Evolutionary conservation across 2,113 vertebrate genomes (phyloP).

Genomic region (Lucifuga dentata): DNA sequence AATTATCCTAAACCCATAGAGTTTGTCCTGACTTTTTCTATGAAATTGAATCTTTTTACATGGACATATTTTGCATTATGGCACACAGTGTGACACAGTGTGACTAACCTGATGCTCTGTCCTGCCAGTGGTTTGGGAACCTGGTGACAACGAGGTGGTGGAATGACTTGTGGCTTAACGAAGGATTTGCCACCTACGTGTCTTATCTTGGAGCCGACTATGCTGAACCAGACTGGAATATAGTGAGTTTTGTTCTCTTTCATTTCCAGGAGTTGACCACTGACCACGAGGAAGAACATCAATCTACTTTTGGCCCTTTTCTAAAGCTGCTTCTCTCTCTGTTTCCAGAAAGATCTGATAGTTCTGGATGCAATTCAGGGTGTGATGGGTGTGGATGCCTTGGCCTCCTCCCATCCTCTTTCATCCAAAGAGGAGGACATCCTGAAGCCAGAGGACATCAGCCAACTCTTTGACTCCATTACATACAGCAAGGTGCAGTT

Average conservation of each 20-base stretch:
- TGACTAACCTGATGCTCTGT: background rate
- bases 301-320: too few species aligned
- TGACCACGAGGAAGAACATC: too few species aligned
- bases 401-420: constrained; percentile 88
- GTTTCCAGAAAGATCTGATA: constrained; percentile 87
- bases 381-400: constrained; percentile 85
- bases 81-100: too few species aligned
- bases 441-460: constrained; percentile 85
- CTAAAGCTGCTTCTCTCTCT: background rate
- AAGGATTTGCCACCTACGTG: constrained; percentile 92
- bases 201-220: constrained; percentile 86
- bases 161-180: constrained; percentile 95
- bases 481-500: constrained; percentile 90
- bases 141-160: constrained; percentile 92
- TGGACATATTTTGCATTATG: too few species aligned
- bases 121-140: constrained; percentile 92
- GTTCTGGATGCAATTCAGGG: constrained; percentile 83
- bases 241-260: constrained; percentile 78
- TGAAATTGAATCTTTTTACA: too few species aligned
- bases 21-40: too few species aligned
- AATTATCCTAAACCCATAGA: too few species aligned
- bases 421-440: constrained; percentile 80
- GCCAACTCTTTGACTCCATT: constrained; percentile 86
- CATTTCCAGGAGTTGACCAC: too few species aligned
- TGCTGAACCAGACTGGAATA: constrained; percentile 79